Base-by-base conservation (phyloP, 35 echinoderm and acorn worm genomes). In the Holothuria glaberrima region DNA sequence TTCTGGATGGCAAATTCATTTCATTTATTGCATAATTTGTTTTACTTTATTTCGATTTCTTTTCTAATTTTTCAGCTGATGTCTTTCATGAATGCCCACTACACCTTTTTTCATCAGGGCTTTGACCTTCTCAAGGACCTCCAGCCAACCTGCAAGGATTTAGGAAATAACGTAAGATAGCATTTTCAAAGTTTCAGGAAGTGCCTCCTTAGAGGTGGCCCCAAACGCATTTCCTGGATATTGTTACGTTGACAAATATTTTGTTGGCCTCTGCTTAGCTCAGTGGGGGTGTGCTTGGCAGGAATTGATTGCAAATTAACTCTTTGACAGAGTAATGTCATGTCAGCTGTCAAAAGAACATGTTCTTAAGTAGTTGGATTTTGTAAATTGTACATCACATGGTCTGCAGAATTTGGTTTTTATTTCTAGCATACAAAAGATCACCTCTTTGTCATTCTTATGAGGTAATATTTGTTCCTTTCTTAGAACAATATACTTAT, bases 31-130 rank as follows among this genome's bases (percentile, higher is more conserved):
- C n/a, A n/a, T 25, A 10, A 26, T 69, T 69, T 69, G 79, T 82
- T 58, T 57, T 58, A 26, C 24, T 28, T 9, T 4, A 9, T 4
- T 22, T 12, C 12, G n/a, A 68, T 68, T 68, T 68, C 64, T 25
- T 25, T 24, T 48, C 45, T 25, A 9, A 75, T 61, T 58, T 83
- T 27, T 22, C 87, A 98, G 95, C 81, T 98, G 93, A 85, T 98
- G 83, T 94, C 96, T 59, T 98, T 94, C 88, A 98, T 98, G 93
- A 94, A 98, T 87, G 93, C 96, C 21, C 96, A 98, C 87, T 93
- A 86, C 71, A 94, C 96, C 30, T 98, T 93, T 80, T 98, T 92
- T 66, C 96, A 98, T 44, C 90, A 93, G 58, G 93, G 95, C 10
- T 94, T 92, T 68, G 93, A 98, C 41, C 82, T 98, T 17, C 70